Conservation (phyloP, 1,140 invertebrate genomes). For the Conus ventricosus region DNA sequence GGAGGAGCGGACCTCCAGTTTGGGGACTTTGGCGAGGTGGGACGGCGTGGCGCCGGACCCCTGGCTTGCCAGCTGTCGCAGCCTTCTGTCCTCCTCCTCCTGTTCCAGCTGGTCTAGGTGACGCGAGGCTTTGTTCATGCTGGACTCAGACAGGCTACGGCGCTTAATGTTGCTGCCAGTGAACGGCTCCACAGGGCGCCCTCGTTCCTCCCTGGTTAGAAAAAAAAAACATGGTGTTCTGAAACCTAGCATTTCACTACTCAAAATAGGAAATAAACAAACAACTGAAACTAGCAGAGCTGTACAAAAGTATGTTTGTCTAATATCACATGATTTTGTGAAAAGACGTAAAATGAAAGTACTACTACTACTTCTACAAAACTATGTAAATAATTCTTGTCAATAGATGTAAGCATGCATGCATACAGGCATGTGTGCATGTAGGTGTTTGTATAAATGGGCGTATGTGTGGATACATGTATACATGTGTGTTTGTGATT, state of each 20-base stretch:
- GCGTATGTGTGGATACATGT: neutral
- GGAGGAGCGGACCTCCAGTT: slow-evolving; percentile 66
- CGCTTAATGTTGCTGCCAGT: slow-evolving; percentile 55
- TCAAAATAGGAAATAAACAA: too few relatives aligned
- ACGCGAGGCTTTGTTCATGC: slow-evolving; percentile 51
- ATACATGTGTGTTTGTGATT: neutral
- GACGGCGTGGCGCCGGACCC: neutral
- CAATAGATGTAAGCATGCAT: neutral
- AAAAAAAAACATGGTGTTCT: neutral
- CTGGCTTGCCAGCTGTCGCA: neutral
- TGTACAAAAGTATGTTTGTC: too few relatives aligned
- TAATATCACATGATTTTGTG: too few relatives aligned
- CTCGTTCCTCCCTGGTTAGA: slow-evolving; percentile 35
- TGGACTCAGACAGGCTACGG: slow-evolving; percentile 62
- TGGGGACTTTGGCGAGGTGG: slow-evolving; percentile 63
- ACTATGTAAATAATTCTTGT: neutral
- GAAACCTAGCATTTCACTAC: neutral
- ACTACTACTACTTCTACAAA: too few relatives aligned
- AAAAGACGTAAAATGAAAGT: too few relatives aligned
- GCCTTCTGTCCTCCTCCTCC: slow-evolving; percentile 22
- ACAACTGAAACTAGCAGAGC: too few relatives aligned
- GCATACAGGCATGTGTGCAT: neutral
- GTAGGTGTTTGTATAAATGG: neutral
- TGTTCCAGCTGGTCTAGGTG: slow-evolving; percentile 43
- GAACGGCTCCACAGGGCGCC: slow-evolving; percentile 7